Evolutionary conservation across 2,888 invertebrate species (phyloP), one percentile per base, ranked within the genome.

Genomic region (Aphrophora alni): DNA sequence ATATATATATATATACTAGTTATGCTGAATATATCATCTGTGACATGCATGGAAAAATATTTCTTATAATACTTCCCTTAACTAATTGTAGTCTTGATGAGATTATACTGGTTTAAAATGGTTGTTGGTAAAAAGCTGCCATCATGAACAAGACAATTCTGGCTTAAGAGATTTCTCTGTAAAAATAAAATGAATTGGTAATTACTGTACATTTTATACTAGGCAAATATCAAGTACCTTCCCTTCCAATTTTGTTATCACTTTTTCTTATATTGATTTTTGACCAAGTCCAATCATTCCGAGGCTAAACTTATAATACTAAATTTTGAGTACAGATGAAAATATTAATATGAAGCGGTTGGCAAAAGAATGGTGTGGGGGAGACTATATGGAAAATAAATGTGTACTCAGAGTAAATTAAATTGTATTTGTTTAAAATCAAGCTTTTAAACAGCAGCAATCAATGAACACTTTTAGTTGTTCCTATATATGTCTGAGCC

Each of bases 61-160:
- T 59, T 59, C 59, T 59, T 44, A 44, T 14, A 59, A 21, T 59
- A 59, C 59, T 59, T 59, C 21, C 21, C 59, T 59, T 21, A n/a
- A 59, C 59, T 59, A 59, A 59, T 59, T 44, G 5, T 59, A 59
- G 59, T 59, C 59, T 59, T 59, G 59, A 59, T 59, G 59, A 59
- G 59, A 59, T 59, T 59, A 59, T 59, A 14, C 5, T 4, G 59
- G 59, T 59, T 59, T 59, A 59, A 59, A 59, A 59, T 59, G 59
- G 59, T 59, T 59, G 59, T 59, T 10, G 21, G 21, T 59, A 21
- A 59, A 59, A n/a, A 77, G 26, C 26, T 72, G 77, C 77, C 80
- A 80, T 80, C 80, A 80, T 76, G 80, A 80, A 73, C 80, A 80
- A 21, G 77, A 33, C n/a, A 80, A 73, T 38, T 80, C 80, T 1